Evolutionary conservation across 2,888 invertebrate genomes (phyloP), one percentile per base, ranked within the genome.

Genomic region (Zele albiditarsus): DNA sequence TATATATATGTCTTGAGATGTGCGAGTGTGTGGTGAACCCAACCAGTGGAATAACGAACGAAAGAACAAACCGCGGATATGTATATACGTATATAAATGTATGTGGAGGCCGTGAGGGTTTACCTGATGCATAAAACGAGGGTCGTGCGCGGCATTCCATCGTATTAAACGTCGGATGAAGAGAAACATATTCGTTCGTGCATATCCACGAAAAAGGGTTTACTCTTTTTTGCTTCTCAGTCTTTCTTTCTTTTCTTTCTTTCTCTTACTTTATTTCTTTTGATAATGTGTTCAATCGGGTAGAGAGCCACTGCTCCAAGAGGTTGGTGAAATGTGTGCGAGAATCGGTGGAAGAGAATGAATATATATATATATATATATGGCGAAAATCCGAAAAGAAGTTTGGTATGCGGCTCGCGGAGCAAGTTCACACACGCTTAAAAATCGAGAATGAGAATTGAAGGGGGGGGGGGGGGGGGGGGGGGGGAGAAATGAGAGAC

Each of bases 391-490:
- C 78, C 78, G 78, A 79, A 80, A 81, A 78, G 81, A 80, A 82
- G 78, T 85, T 88, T 86, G 87, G 87, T 88, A 88, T 88, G 88
- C 87, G 85, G 83, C 83, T 80, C 84, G 83, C 84, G 83, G 82
- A 86, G 83, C 82, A 81, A 84, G 86, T 87, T 87, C 87, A 87
- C 87, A 87, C 86, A 86, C 85, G 82, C 77, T 80, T 77, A 71
- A 72, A 53, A 53, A 63, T 74, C 28, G 46, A 71, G 49, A 63
- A 69, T 68, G 68, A 58, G 69, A 31, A 66, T 68, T 38, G 57
- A 68, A 65, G 68, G 53, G 67, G 27, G 42, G 63, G 70, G 65
- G 60, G 66, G 23, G 49, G 60, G 67, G 10, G 28, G 27, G 49
- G 31, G 49, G 31, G 27, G 49, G 25, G n/a, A 67, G 65, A 31